These are phyloP conservation scores for Habropoda laboriosa DNA, from an alignment of 1,140 invertebrate genomes.

Conservation along the genomic window DNA sequence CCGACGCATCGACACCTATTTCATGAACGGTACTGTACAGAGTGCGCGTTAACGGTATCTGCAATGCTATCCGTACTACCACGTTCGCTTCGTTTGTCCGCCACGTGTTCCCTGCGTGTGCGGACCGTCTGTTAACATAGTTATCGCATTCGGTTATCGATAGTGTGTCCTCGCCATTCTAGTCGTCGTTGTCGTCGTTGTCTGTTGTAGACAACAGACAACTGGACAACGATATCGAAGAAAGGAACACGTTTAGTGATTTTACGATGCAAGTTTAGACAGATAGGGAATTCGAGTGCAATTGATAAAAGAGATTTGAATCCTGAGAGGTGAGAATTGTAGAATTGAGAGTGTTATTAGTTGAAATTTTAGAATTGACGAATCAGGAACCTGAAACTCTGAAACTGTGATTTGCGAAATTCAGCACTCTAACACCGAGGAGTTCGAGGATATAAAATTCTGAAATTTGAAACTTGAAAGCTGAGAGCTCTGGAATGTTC, in stretches of 20 bases:
- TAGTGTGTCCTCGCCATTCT: background rate
- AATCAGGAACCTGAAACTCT: no score
- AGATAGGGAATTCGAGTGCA: no score
- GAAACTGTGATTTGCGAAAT: no score
- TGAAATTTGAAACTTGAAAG: background rate
- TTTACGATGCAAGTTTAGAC: background rate
- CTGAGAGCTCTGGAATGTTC: background rate
- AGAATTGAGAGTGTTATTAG: no score
- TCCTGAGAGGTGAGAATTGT: no score
- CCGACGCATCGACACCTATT: constrained; percentile 7
- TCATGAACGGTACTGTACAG: constrained; percentile 44
- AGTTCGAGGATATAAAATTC: no score
- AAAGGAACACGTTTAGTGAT: background rate
- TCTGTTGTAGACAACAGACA: background rate
- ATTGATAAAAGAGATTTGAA: no score
- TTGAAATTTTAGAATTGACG: no score
- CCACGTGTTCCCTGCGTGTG: constrained; percentile 55
- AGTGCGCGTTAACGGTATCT: constrained; percentile 54
- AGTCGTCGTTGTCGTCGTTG: background rate
- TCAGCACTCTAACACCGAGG: no score
- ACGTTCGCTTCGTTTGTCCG: background rate
- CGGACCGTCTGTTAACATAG: constrained; percentile 51
- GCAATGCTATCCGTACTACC: constrained; percentile 50
- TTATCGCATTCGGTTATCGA: constrained; percentile 55
- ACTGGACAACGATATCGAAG: background rate